These are phyloP conservation scores for Drosophila mettleri DNA, from an alignment of 2,888 invertebrate species.

Conservation along the genomic window DNA sequence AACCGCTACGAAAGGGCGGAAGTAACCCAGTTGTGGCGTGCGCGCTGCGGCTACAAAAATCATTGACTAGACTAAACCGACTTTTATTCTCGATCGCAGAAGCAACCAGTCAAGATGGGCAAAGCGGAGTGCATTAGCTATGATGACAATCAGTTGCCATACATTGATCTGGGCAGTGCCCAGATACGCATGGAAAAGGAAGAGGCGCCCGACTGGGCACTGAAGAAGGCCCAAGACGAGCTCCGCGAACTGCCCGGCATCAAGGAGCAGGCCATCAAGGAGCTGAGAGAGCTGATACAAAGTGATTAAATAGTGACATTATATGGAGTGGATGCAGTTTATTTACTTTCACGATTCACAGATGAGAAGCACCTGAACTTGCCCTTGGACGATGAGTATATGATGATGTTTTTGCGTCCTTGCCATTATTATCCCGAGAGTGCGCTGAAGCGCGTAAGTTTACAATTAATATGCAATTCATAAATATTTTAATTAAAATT, in stretches of 20 bases:
- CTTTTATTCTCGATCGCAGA: conserved; percentile 68
- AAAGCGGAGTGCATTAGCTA: conserved; percentile 84
- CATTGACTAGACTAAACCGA: conserved; percentile 28
- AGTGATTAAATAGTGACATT: conserved; percentile 84
- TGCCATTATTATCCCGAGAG: conserved; percentile 94
- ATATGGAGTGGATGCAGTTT: background rate
- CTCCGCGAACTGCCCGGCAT: conserved; percentile 90
- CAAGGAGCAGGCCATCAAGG: conserved; percentile 87
- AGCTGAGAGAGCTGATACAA: conserved; percentile 86
- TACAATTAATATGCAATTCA: background rate
- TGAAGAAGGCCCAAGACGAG: conserved; percentile 89
- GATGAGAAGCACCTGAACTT: conserved; percentile 88
- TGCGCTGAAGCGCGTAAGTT: conserved; percentile 90
- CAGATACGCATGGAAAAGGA: conserved; percentile 88
- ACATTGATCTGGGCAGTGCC: conserved; percentile 87
- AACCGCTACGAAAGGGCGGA: conserved; percentile 60
- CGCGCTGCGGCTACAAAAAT: conserved; percentile 54
- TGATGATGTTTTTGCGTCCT: conserved; percentile 92
- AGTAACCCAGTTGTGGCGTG: conserved; percentile 65
- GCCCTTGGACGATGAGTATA: conserved; percentile 90
- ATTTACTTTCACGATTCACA: conserved; percentile 72
- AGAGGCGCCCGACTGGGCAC: conserved; percentile 86
- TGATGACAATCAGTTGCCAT: conserved; percentile 87
- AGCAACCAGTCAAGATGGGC: conserved; percentile 66
- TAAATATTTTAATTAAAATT: background rate